Evolutionary conservation across 2,113 vertebrate genomes (phyloP), one percentile per base, ranked within the genome.

Genomic region (Seriola aureovittata): DNA sequence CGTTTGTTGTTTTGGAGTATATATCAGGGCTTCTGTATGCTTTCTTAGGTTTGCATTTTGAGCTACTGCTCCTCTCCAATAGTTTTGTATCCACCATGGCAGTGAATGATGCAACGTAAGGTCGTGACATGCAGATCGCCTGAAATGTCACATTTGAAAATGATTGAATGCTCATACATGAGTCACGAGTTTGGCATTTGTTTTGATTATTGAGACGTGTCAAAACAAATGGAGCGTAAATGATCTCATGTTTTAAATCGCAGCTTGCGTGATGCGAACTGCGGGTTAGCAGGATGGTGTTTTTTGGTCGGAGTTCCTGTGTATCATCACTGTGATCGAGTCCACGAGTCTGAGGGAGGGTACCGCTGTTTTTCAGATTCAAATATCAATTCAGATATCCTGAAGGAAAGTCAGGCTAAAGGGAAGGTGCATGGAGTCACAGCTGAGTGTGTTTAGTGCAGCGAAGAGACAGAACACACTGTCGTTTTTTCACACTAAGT

Each of bases 131-230:
- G 4, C 9, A 40, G 19, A 63, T 38, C 17, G 58, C 29, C 32
- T 42, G 38, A 65, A 66, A 66, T 44, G 63, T 46, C 38, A 44
- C 38, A 14, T 25, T 64, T 42, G 0, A 38, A 63, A 36, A 21
- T 36, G 32, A 36, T 10, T 2, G 9, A 40, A 8, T 5, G 40
- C 48, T 50, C 48, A 5, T 19, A 12, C 19, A 3, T 16, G 42
- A 58, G 42, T 73, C 71, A 73, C 54, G 8, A 11, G 7, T 23
- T 40, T 3, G n/a, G 23, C 38, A 40, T 72, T 38, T 60, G 75
- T 36, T 36, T 36, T 36, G 34, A 36, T 36, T 36, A 46, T 16
- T 25, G 25, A 59, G 58, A 59, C 13, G 17, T 21, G 52, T 58
- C 67, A 66, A n/a, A 50, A 60, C 23, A 69, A 68, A 69, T 4